A percentile compares a stretch with the other conserved stretches of the same genome.
phyloP scores from a whole-genome alignment of 2,113 vertebrate species.

The Epinephelus cyanopodus region DNA sequence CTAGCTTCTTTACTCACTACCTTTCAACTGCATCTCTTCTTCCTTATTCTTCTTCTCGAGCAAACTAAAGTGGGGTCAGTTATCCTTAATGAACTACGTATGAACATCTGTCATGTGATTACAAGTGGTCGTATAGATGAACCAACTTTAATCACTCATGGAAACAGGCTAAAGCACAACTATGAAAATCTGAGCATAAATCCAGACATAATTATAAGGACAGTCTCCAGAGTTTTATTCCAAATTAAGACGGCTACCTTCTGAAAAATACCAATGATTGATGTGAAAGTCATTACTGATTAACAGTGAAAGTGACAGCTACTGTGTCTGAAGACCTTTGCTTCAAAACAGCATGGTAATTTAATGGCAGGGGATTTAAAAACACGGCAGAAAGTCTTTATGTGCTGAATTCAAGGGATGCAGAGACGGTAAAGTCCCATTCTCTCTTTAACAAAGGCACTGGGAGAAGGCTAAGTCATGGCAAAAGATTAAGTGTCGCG shows the following conservation, averaged over 20 bases:
- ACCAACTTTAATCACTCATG: no score
- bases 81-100: no score
- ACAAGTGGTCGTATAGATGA: no score
- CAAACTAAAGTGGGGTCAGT: not conserved
- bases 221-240: not conserved
- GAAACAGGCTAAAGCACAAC: not conserved
- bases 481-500: constrained; percentile 56
- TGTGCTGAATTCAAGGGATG: not conserved
- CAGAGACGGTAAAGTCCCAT: not conserved
- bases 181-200: not conserved
- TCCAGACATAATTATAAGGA: not conserved
- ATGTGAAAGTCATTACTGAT: constrained; percentile 27
- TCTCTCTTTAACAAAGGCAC: constrained; percentile 43
- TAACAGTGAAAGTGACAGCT: not conserved
- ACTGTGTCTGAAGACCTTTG: not conserved
- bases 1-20: not conserved
- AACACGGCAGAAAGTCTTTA: constrained; percentile 8
- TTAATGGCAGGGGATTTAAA: constrained; percentile 15
- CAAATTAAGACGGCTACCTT: constrained; percentile 6
- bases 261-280: constrained; percentile 6
- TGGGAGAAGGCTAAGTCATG: constrained; percentile 37
- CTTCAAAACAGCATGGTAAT: not conserved
- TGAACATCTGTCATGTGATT: no score
- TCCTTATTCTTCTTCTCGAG: not conserved
- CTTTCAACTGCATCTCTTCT: not conserved